phyloP scores from a whole-genome alignment of 1,140 invertebrate genomes.

The Ditylenchus dipsaci region DNA sequence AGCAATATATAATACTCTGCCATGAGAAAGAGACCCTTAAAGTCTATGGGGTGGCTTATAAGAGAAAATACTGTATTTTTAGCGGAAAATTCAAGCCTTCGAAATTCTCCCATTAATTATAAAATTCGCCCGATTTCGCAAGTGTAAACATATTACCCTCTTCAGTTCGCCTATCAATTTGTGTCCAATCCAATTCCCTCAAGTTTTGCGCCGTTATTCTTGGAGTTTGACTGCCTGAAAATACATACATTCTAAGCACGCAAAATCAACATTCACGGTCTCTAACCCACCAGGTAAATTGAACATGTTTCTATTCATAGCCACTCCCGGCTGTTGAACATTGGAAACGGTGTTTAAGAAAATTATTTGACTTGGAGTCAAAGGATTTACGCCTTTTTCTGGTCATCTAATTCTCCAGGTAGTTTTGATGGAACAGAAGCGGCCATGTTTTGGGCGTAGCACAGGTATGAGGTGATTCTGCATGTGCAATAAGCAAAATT shows the following conservation, averaged over 20 bases:
- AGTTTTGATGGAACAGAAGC: constrained; percentile 69
- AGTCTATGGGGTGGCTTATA: no score
- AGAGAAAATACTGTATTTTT: no score
- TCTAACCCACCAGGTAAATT: background rate
- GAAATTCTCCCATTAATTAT: no score
- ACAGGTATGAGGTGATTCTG: background rate
- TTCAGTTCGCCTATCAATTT: constrained; percentile 38
- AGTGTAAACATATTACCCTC: constrained; percentile 23
- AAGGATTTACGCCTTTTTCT: constrained; percentile 24
- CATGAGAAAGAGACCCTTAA: no score
- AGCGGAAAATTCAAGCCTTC: no score
- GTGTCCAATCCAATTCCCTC: constrained; percentile 40
- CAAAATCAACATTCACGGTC: background rate
- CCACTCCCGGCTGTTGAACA: constrained; percentile 35
- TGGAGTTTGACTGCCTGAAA: constrained; percentile 30
- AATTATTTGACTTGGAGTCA: constrained; percentile 30
- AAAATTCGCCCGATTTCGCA: background rate
- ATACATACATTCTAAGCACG: constrained; percentile 7
- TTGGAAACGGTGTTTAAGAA: constrained; percentile 38
- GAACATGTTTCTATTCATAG: constrained; percentile 22
- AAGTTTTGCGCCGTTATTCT: constrained; percentile 40
- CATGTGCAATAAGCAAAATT: no score
- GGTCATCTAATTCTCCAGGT: constrained; percentile 3
- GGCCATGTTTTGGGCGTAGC: constrained; percentile 2
- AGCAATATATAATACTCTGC: no score